phyloP scores from a whole-genome alignment of 2,888 invertebrate genomes.

The Morpho achilles region DNA sequence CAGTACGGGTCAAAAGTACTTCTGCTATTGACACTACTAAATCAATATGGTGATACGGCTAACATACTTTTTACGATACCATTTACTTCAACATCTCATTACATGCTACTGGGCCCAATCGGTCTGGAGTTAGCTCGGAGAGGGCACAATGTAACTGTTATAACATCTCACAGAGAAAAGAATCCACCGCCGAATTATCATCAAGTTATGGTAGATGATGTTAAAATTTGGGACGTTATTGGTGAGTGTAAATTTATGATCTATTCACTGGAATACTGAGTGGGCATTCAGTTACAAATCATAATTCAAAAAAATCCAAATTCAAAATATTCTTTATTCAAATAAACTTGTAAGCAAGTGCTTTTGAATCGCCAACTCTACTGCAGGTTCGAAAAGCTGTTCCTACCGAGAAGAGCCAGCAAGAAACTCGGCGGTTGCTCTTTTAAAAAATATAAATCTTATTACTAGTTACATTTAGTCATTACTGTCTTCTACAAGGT shows the following conservation, averaged over 20 bases:
- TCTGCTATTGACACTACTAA: constrained; percentile 15
- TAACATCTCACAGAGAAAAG: constrained; percentile 54
- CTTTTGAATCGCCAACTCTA: too few species aligned
- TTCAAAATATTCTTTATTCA: too few species aligned
- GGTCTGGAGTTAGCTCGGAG: constrained; percentile 68
- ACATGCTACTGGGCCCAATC: constrained; percentile 62
- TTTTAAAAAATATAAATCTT: too few species aligned
- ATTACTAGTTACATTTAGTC: too few species aligned
- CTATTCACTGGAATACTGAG: too few species aligned
- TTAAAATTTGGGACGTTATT: constrained; percentile 59
- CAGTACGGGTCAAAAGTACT: constrained; percentile 15
- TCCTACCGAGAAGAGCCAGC: too few species aligned
- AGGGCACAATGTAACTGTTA: constrained; percentile 75
- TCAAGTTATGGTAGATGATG: constrained; percentile 53
- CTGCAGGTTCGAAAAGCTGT: too few species aligned
- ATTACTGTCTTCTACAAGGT: too few species aligned
- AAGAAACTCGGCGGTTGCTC: too few species aligned
- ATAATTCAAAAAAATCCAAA: too few species aligned
- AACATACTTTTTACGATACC: constrained; percentile 70
- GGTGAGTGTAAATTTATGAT: constrained; percentile 38
- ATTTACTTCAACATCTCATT: constrained; percentile 70
- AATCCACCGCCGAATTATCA: constrained; percentile 56
- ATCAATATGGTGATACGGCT: constrained; percentile 36
- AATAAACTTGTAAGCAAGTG: too few species aligned
- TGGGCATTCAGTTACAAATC: too few species aligned